A percentile compares a stretch with the other conserved stretches of the same genome.
phyloP scores from a whole-genome alignment of 2,888 invertebrate species.

The Dryadula phaetusa region DNA sequence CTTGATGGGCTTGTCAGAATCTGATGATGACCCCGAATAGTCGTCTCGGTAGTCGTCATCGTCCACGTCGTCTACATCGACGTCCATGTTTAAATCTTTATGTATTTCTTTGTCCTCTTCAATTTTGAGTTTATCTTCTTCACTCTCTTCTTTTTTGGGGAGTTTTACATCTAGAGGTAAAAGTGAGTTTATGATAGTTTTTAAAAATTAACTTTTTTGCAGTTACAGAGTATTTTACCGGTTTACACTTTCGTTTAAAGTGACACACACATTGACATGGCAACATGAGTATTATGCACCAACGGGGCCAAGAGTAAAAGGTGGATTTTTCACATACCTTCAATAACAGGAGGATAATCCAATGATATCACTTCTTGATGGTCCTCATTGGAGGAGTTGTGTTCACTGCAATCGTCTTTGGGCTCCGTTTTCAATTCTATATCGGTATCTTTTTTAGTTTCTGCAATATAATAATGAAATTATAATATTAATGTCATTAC shows the following conservation, averaged over 20 bases:
- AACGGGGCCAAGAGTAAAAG: too few relatives aligned
- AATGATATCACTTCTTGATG: conserved; percentile 48
- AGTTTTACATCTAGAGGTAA: conserved; percentile 58
- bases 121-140: conserved; percentile 41
- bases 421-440: conserved; percentile 71
- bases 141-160: conserved; percentile 55
- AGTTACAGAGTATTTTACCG: too few relatives aligned
- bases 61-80: conserved; percentile 45
- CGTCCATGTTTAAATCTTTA: conserved; percentile 43
- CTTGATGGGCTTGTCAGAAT: conserved; percentile 73
- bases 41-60: conserved; percentile 53
- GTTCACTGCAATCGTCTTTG: conserved; percentile 66
- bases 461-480: conserved; percentile 19
- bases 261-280: not conserved
- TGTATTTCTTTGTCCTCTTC: conserved; percentile 42
- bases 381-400: conserved; percentile 54
- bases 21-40: conserved; percentile 64
- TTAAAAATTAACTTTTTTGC: too few relatives aligned
- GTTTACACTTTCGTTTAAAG: too few relatives aligned
- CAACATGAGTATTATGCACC: too few relatives aligned
- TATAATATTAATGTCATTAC: not conserved
- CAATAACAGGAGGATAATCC: conserved; percentile 21
- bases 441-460: conserved; percentile 52
- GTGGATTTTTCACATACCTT: not conserved
- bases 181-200: not conserved